These are phyloP conservation scores for Drosophila sp. DNA, from an alignment of 1,140 invertebrate genomes.

Conservation along the genomic window DNA sequence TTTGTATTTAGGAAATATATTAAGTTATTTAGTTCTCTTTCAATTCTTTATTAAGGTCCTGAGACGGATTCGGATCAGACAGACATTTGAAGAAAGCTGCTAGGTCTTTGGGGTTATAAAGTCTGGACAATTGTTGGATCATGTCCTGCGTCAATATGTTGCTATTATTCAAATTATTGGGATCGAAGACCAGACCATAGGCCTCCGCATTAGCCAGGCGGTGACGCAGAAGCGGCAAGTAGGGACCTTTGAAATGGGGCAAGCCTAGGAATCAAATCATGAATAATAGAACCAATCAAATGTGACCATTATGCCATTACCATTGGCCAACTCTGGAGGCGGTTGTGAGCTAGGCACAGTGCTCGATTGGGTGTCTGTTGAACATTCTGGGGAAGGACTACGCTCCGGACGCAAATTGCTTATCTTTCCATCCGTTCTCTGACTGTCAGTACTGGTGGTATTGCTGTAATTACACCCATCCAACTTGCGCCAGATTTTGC, in stretches of 20 bases:
- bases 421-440: background rate
- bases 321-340: constrained; percentile 22
- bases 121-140: constrained; percentile 29
- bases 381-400: background rate
- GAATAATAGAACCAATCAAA: background rate
- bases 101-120: constrained; percentile 16
- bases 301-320: background rate
- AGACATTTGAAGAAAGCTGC: background rate
- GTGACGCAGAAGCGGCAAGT: constrained; percentile 43
- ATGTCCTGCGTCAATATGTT: constrained; percentile 35
- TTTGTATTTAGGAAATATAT: background rate
- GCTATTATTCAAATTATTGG: constrained; percentile 17
- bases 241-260: constrained; percentile 44
- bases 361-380: constrained; percentile 4
- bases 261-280: constrained; percentile 7
- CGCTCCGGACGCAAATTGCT: background rate
- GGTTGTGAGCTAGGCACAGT: background rate
- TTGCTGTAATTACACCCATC: background rate
- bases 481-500: no score
- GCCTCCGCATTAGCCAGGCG: constrained; percentile 39
- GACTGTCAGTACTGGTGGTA: constrained; percentile 24
- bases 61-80: background rate
- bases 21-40: background rate
- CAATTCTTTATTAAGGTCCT: background rate
- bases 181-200: constrained; percentile 26